These are phyloP conservation scores for Amiota communis DNA, from an alignment of 2,888 invertebrate species.

Conservation along the genomic window DNA sequence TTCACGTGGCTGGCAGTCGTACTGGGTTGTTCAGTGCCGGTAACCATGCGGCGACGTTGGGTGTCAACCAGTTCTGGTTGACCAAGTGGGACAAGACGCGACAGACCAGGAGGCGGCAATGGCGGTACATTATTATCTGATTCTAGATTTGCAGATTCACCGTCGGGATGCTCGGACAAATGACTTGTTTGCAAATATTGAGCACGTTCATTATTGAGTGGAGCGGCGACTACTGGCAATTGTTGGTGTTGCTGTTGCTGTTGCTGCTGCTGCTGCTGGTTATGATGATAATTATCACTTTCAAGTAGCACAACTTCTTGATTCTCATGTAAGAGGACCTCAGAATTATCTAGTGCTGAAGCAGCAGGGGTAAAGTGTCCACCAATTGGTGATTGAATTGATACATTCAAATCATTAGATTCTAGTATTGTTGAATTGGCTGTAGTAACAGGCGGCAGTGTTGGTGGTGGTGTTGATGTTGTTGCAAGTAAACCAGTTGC, in stretches of 20 bases:
- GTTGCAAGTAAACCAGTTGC: constrained; percentile 73
- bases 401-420: not conserved
- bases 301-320: not conserved
- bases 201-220: constrained; percentile 81
- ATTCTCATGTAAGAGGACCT: constrained; percentile 75
- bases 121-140: constrained; percentile 57
- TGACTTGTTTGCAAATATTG: constrained; percentile 86
- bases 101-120: constrained; percentile 47
- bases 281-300: not conserved
- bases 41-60: constrained; percentile 62
- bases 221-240: constrained; percentile 34
- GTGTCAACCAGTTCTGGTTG: constrained; percentile 77
- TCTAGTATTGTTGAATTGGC: constrained; percentile 31
- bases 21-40: constrained; percentile 75
- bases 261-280: constrained; percentile 14
- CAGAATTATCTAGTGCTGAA: constrained; percentile 68
- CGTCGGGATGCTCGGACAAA: constrained; percentile 75
- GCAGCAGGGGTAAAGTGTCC: constrained; percentile 71
- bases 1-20: constrained; percentile 75
- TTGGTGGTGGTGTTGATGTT: constrained; percentile 54
- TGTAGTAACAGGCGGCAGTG: constrained; percentile 36
- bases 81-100: constrained; percentile 78
- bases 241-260: constrained; percentile 12
- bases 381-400: constrained; percentile 51
- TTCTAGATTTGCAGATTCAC: constrained; percentile 63